These are phyloP conservation scores for Clupea harengus DNA, from an alignment of 2,113 vertebrate species.

Conservation along the genomic window DNA sequence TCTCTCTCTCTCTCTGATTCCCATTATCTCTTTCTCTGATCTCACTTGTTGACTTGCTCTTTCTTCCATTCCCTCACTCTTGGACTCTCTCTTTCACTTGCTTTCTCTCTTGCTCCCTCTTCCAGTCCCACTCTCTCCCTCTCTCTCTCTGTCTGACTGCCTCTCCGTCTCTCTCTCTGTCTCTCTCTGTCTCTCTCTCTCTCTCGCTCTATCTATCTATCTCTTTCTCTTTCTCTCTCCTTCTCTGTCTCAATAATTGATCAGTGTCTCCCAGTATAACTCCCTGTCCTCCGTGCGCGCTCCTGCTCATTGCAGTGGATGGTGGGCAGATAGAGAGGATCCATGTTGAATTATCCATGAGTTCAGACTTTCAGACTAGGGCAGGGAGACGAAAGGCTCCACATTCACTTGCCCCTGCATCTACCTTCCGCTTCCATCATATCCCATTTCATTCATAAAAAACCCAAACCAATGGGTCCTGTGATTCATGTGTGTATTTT, in stretches of 20 bases:
- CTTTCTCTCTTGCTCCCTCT: background rate
- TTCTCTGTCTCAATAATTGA: conserved; percentile 27
- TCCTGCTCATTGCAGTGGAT: background rate
- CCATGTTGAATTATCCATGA: conserved; percentile 15
- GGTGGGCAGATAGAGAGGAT: background rate
- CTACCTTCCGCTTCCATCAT: background rate
- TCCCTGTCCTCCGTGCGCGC: conserved; percentile 10
- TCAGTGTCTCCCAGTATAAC: conserved; percentile 27
- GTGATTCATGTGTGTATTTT: background rate
- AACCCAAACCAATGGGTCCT: background rate
- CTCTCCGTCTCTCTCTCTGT: background rate
- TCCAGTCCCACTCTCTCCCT: background rate
- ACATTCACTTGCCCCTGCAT: background rate
- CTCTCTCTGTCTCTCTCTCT: background rate
- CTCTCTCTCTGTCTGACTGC: background rate
- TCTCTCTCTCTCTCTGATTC: background rate
- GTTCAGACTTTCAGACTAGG: conserved; percentile 2
- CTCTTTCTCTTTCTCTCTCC: background rate
- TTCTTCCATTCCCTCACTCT: background rate
- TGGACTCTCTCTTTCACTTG: background rate
- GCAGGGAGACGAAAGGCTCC: background rate
- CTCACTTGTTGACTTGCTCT: background rate
- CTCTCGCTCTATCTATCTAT: background rate
- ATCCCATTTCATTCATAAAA: conserved; percentile 8
- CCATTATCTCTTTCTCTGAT: background rate